Conservation (phyloP, 2,113 vertebrate genomes). For the Galbula dea region DNA sequence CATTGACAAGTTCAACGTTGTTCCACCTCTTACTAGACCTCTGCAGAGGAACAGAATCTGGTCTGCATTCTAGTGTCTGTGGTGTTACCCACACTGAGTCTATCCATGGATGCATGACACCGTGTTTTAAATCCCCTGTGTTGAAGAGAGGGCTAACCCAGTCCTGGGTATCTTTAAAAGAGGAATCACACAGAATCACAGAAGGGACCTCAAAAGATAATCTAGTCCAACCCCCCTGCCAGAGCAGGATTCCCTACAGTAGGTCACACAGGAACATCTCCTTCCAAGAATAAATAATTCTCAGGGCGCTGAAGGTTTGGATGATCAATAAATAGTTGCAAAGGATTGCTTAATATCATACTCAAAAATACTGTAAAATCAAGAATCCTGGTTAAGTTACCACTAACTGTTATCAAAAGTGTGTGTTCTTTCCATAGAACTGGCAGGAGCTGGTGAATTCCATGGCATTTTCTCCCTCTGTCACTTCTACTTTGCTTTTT, state of each 20-base stretch:
- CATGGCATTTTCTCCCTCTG: neutral
- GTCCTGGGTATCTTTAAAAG: neutral
- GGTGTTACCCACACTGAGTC: neutral
- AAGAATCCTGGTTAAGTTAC: neutral
- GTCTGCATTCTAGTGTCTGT: neutral
- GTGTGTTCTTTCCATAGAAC: neutral
- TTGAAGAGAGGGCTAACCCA: neutral
- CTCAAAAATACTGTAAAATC: neutral
- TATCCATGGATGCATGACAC: accelerated
- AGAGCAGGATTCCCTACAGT: no score
- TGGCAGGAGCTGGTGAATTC: neutral
- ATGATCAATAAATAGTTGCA: neutral
- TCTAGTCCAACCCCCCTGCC: no score
- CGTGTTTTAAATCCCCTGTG: neutral
- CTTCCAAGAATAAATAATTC: neutral
- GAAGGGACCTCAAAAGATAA: no score
- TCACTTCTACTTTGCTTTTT: neutral
- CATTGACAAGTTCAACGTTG: neutral
- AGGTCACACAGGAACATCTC: no score
- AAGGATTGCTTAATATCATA: neutral
- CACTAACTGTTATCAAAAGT: neutral
- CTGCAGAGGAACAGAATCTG: neutral
- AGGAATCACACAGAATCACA: no score
- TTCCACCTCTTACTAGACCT: neutral
- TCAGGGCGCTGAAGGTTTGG: neutral